Base-by-base conservation (phyloP, 2,888 invertebrate genomes). In the Branchipolynoe longqiensis region DNA sequence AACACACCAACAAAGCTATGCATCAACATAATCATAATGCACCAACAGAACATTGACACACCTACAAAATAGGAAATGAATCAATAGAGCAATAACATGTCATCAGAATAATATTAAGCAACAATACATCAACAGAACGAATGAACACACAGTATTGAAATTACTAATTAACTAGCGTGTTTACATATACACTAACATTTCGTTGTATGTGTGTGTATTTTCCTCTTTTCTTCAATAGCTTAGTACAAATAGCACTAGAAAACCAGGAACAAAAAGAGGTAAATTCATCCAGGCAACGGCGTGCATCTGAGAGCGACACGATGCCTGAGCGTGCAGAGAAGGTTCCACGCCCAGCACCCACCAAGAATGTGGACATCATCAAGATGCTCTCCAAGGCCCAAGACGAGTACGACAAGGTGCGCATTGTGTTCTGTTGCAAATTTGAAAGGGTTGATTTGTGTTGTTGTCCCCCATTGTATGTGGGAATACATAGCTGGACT, bases 301-400 rank as follows among this genome's bases (percentile, higher is more conserved):
- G 90, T 22, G 90, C 91, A 22, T 91, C 91, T 22, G 91, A 91
- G 86, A 90, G 90, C 59, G 91, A 91, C 85, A 88, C 87, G 41
- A 87, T 88, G 88, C 83, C 86, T 3, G 87, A 87, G 25, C 48
- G 78, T 28, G 85, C 74, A 36, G 84, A 84, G 28, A 54, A 58
- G 28, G 22, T 58, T 4, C 78, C 78, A 3, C 41, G 78, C 0
- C 84, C 84, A 8, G 74, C 74, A 38, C 25, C 48, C 28, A 62
- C 58, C 25, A 86, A 85, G 54, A 87, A 88, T 59, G 93, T 94
- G 41, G 94, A 94, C 89, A 94, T 95, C 78, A 96, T 97, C 93
- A 96, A 96, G 91, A 97, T 98, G 97, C 94, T 98, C 87, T 96
- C 96, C 85, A 97, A 97, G 94, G 98, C 98, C 4, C 97, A 98